A percentile compares a stretch with the other conserved stretches of the same genome.
Evolutionary conservation across 2,797 vertebrate species (phyloP).

Genomic region (Xyrichtys novacula): DNA sequence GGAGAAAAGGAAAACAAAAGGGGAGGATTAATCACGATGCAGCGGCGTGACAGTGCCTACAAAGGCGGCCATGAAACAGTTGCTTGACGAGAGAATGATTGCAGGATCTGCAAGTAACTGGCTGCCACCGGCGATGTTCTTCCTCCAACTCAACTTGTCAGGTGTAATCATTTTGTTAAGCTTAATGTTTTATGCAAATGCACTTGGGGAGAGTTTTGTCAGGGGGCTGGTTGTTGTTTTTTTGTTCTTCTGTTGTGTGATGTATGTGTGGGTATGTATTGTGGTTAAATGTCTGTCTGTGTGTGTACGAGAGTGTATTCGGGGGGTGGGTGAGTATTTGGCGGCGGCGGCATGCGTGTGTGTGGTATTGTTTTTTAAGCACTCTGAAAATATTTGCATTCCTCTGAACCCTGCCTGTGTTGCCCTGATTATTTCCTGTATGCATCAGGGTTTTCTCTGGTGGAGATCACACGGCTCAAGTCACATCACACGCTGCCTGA

Average conservation of each 20-base stretch:
- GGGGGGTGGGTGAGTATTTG: conserved; percentile 31
- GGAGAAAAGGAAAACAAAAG: conserved; percentile 85
- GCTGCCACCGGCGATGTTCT: conserved; percentile 87
- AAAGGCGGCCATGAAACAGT: conserved; percentile 84
- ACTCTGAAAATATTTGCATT: conserved; percentile 86
- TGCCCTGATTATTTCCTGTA: conserved; percentile 86
- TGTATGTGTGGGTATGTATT: conserved; percentile 64
- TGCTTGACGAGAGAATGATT: conserved; percentile 86
- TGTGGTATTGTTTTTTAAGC: conserved; percentile 82
- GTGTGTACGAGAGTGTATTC: conserved; percentile 21
- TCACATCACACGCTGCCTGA: conserved; percentile 77
- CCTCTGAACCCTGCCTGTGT: conserved; percentile 82
- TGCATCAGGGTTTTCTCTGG: conserved; percentile 80
- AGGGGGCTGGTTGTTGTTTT: conserved; percentile 70
- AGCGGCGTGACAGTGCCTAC: conserved; percentile 81
- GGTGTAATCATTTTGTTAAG: conserved; percentile 90
- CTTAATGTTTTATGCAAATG: conserved; percentile 91
- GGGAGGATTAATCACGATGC: conserved; percentile 84
- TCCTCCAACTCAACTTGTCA: conserved; percentile 88
- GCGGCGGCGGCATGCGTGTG: conserved; percentile 35
- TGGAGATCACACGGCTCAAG: conserved; percentile 80
- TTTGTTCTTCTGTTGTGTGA: conserved; percentile 70
- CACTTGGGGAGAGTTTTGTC: conserved; percentile 84
- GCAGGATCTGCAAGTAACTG: conserved; percentile 84
- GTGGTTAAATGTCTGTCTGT: conserved; percentile 66